A percentile compares a stretch with the other conserved stretches of the same genome.
phyloP scores from a whole-genome alignment of 53 echinoderm and acorn worm species.

The Hippasteria phrygiana region DNA sequence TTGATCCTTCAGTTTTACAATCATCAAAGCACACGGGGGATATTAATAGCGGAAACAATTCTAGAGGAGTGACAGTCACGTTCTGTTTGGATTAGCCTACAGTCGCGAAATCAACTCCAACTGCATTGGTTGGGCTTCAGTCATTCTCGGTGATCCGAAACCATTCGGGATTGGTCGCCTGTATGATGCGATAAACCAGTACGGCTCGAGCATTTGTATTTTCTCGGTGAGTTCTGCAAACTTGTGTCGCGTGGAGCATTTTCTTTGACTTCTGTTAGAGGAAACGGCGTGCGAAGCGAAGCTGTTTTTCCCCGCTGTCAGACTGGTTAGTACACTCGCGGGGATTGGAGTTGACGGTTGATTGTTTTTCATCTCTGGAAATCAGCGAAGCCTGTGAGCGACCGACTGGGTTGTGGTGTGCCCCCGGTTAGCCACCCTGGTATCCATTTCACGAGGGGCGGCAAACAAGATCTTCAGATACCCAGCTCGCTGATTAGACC shows the following conservation, averaged over 20 bases:
- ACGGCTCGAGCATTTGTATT: neutral
- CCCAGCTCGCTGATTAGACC: slow-evolving; percentile 1
- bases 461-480: slow-evolving; percentile 33
- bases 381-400: neutral
- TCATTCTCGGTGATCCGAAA: neutral
- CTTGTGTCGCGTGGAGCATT: neutral
- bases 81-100: neutral
- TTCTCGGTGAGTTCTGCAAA: neutral
- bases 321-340: neutral
- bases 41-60: too few relatives aligned
- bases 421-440: neutral
- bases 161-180: slow-evolving; percentile 16
- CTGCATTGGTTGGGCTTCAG: neutral
- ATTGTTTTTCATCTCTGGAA: neutral
- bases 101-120: neutral
- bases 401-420: neutral
- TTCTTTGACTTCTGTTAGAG: neutral
- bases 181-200: neutral
- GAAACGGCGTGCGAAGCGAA: neutral
- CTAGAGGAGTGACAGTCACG: neutral
- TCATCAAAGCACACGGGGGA: too few relatives aligned
- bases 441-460: slow-evolving; percentile 28
- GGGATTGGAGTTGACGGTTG: slow-evolving; percentile 17
- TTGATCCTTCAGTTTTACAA: too few relatives aligned
- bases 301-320: neutral